Base-by-base conservation (phyloP, 2,797 vertebrate species). In the Esox masquinongy region DNA sequence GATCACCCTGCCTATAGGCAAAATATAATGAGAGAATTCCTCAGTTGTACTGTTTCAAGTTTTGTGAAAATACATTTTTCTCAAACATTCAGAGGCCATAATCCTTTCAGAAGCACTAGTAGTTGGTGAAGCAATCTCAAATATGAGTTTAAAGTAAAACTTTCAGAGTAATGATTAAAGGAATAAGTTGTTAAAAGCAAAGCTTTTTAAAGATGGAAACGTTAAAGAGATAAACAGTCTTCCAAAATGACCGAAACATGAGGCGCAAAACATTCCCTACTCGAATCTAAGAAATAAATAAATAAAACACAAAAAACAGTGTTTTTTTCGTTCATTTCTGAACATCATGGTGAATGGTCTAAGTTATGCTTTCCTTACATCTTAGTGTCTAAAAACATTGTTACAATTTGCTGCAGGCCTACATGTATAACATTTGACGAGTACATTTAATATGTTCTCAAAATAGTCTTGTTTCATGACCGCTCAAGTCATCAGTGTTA, bases 1-100 rank as follows among this genome's bases (percentile, higher is more conserved):
- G 73, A 75, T 74, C 70, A 74, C 74, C 72, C 70, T 78, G 63
- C 74, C 78, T 77, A 79, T 70, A 68, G 80, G 74, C 74, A 79
- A 63, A 15, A 78, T 80, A 67, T 83, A 83, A 87, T 79, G 76
- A 82, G 72, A 59, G 34, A 74, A 82, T 79, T 78, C 75, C 49
- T 67, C 49, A 74, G 36, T 47, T 22, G 19, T 68, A n/a, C 8
- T n/a, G 4, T 68, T 36, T 19, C 34, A 43, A 68, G n/a, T 43
- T n/a, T 39, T 12, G n/a, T 16, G 36, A 68, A 68, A 68, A 39
- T 39, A 39, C 4, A n/a, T 69, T 47, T 47, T 14, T 49, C 22
- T 22, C 8, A 12, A 36, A 72, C 51, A 59, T n/a, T 17, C 17
- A 56, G 7, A 36, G 51, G 51, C 31, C 53, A 15, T 14, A 15